Evolutionary conservation across 2,888 invertebrate genomes (phyloP).

Genomic region (Proisotoma minuta): DNA sequence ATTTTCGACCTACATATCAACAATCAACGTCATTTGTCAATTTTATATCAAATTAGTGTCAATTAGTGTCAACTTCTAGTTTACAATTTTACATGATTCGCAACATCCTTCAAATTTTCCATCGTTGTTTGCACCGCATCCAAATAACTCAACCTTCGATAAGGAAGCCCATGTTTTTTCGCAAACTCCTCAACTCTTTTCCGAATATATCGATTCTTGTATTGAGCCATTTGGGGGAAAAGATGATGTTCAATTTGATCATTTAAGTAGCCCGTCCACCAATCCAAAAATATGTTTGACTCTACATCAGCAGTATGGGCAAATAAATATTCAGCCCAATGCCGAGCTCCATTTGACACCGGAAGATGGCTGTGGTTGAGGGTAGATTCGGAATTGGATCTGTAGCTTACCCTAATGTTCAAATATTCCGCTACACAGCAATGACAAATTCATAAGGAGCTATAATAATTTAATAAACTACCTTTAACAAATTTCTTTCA

Average conservation of each 20-base stretch:
- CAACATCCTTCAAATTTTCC: conserved; percentile 38
- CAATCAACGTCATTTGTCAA: too few relatives aligned
- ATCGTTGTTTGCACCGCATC: conserved; percentile 37
- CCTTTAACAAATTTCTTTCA: not conserved
- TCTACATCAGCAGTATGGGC: conserved; percentile 30
- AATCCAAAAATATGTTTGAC: conserved; percentile 15
- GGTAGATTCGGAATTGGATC: too few relatives aligned
- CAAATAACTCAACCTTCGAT: conserved; percentile 34
- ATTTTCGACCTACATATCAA: too few relatives aligned
- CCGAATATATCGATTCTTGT: conserved; percentile 35
- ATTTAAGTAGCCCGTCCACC: conserved; percentile 37
- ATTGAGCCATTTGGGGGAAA: conserved; percentile 40
- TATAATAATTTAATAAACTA: not conserved
- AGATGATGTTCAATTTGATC: conserved; percentile 38
- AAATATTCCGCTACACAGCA: too few relatives aligned
- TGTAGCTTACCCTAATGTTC: too few relatives aligned
- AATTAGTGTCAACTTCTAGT: too few relatives aligned
- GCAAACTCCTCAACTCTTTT: conserved; percentile 39
- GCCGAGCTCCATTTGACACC: conserved; percentile 18
- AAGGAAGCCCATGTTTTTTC: conserved; percentile 36
- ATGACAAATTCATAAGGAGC: too few relatives aligned
- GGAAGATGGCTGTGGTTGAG: conserved; percentile 17
- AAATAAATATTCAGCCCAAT: conserved; percentile 37
- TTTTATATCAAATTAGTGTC: too few relatives aligned
- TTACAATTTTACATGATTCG: too few relatives aligned